These are phyloP conservation scores for Agonum fuliginosum DNA, from an alignment of 2,888 invertebrate species.

Conservation along the genomic window DNA sequence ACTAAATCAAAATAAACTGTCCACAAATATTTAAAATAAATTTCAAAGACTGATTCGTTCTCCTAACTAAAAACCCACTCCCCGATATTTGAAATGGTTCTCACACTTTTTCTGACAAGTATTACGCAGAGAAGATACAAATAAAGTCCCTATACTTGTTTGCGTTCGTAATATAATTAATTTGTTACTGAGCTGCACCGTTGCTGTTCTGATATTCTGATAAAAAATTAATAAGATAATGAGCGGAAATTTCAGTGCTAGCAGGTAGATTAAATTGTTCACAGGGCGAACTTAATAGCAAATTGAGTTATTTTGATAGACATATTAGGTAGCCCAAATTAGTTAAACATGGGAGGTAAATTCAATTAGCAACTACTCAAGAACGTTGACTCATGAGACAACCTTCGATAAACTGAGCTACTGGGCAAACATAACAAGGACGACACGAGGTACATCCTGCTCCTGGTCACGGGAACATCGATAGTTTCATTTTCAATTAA, in stretches of 20 bases:
- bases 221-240: conserved; percentile 18
- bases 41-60: no score
- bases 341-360: conserved; percentile 44
- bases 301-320: conserved; percentile 45
- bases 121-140: no score
- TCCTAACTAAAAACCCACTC: no score
- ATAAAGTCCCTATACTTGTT: no score
- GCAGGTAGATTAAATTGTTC: conserved; percentile 23
- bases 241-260: conserved; percentile 4
- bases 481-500: not conserved
- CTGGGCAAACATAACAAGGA: no score
- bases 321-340: conserved; percentile 45
- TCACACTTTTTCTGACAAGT: no score
- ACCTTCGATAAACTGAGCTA: conserved; percentile 25
- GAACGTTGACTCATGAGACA: conserved; percentile 48
- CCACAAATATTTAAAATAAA: no score
- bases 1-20: no score
- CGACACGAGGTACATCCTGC: not conserved
- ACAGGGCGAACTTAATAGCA: conserved; percentile 22
- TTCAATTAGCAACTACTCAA: conserved; percentile 51
- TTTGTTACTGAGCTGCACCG: no score
- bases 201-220: not conserved
- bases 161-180: no score
- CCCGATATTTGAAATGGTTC: no score
- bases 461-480: no score